These are phyloP conservation scores for Sandelia bainsii DNA, from an alignment of 2,797 vertebrate species.

Conservation along the genomic window DNA sequence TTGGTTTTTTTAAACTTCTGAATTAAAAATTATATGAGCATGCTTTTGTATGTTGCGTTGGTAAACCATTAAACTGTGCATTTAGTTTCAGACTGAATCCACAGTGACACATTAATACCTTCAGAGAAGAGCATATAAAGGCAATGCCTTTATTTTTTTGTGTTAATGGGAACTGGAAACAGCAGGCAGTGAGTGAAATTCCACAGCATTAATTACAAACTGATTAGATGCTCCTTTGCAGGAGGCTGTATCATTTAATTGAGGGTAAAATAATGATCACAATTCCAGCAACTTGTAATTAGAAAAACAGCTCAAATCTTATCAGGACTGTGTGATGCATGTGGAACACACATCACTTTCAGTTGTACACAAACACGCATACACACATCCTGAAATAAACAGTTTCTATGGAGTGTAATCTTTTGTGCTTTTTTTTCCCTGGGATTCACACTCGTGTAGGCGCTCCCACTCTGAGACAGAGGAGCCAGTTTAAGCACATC, in stretches of 20 bases:
- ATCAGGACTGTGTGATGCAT: conserved; percentile 80
- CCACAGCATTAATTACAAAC: conserved; percentile 85
- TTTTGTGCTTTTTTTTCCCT: conserved; percentile 15
- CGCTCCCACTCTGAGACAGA: conserved; percentile 59
- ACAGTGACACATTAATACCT: conserved; percentile 44
- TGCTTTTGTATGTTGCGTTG: background rate
- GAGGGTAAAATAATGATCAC: conserved; percentile 86
- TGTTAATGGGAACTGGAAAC: conserved; percentile 50
- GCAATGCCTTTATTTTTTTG: conserved; percentile 23
- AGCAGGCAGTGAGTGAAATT: conserved; percentile 53
- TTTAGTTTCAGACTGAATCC: conserved; percentile 32
- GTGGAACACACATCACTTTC: conserved; percentile 63
- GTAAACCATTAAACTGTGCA: conserved; percentile 31
- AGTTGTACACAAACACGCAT: conserved; percentile 26
- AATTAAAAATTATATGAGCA: background rate
- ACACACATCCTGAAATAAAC: conserved; percentile 55
- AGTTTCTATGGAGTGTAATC: conserved; percentile 40
- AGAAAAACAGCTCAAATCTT: conserved; percentile 87
- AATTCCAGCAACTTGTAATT: conserved; percentile 87
- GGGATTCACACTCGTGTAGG: conserved; percentile 42
- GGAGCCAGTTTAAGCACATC: conserved; percentile 70
- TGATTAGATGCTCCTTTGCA: conserved; percentile 80
- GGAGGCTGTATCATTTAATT: conserved; percentile 87
- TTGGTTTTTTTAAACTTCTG: background rate
- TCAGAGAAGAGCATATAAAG: conserved; percentile 45